These are phyloP conservation scores for Synergus japonicus DNA, from an alignment of 2,888 invertebrate species.

Conservation along the genomic window DNA sequence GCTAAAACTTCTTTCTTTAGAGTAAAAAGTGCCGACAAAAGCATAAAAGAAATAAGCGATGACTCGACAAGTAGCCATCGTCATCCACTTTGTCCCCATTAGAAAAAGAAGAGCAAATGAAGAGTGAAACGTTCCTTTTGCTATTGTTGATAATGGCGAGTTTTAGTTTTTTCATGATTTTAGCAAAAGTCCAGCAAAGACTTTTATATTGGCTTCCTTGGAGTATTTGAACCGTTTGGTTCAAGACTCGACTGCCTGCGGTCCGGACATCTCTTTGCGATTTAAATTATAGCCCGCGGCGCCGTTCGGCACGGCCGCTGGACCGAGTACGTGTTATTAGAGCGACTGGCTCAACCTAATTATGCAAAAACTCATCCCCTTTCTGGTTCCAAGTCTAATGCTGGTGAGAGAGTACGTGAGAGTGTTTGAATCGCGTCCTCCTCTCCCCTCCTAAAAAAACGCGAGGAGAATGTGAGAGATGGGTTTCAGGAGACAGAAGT, in stretches of 20 bases:
- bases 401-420: slow-evolving; percentile 11
- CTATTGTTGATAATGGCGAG: background rate
- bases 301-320: slow-evolving; percentile 56
- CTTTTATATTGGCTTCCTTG: background rate
- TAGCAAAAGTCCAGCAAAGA: background rate
- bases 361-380: slow-evolving; percentile 66
- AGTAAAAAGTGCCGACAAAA: background rate
- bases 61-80: background rate
- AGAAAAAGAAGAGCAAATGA: background rate
- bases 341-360: slow-evolving; percentile 66
- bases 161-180: background rate
- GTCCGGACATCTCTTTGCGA: slow-evolving; percentile 50
- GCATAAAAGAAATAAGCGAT: background rate
- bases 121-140: background rate
- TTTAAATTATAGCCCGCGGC: slow-evolving; percentile 66
- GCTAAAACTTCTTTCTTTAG: background rate
- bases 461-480: slow-evolving; percentile 21
- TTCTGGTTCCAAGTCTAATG: slow-evolving; percentile 44
- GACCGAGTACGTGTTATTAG: slow-evolving; percentile 66
- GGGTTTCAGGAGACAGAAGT: slow-evolving; percentile 5
- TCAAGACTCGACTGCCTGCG: slow-evolving; percentile 25
- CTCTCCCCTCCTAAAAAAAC: background rate
- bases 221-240: slow-evolving; percentile 5
- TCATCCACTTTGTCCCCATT: background rate
- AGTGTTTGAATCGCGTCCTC: background rate